Conservation (phyloP, 2,797 vertebrate species). For the Chelon auratus region DNA sequence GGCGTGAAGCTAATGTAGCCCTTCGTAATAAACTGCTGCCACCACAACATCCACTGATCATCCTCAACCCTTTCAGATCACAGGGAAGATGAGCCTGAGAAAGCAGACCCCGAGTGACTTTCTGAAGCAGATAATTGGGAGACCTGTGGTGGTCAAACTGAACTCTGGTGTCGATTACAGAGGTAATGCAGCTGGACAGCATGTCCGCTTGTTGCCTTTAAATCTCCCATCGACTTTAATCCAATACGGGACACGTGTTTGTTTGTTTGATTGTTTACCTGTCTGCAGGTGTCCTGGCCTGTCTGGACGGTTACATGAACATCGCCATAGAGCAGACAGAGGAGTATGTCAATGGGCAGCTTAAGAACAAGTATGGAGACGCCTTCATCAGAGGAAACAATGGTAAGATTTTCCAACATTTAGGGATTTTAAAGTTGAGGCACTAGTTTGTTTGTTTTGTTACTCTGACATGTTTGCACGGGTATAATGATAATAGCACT, state of each 20-base stretch:
- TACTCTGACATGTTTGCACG: not conserved
- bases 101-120: constrained; percentile 99
- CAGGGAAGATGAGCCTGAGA: constrained; percentile 92
- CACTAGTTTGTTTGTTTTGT: no score
- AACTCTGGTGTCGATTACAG: constrained; percentile 99
- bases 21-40: no score
- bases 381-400: constrained; percentile 99
- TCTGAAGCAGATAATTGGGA: constrained; percentile 98
- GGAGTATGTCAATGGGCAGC: constrained; percentile 98
- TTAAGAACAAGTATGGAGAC: constrained; percentile 99
- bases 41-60: not conserved
- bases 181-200: constrained; percentile 82
- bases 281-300: constrained; percentile 93
- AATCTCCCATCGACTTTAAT: not conserved
- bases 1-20: constrained; percentile 19
- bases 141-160: constrained; percentile 97
- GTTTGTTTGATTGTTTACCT: not conserved
- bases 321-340: constrained; percentile 99
- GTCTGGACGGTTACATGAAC: constrained; percentile 99
- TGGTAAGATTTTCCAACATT: constrained; percentile 81
- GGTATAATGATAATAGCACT: no score
- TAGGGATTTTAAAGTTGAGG: not conserved
- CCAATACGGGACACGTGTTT: not conserved
- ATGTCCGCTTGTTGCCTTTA: fast-evolving
- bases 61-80: constrained; percentile 9